Base-by-base conservation (phyloP, 2,888 invertebrate species). In the Heliconius ethilla region DNA sequence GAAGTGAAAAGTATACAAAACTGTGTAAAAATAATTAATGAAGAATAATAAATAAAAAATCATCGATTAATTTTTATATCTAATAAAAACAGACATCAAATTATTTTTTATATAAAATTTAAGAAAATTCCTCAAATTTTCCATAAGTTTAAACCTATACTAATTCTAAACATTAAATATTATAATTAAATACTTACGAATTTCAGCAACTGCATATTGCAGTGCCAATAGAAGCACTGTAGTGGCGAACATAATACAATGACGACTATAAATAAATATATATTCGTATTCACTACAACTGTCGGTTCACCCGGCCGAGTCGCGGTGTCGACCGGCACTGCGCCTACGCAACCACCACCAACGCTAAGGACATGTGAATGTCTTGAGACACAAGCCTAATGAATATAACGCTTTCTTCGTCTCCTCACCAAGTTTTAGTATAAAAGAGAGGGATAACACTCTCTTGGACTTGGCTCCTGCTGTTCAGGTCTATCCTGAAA, bases 271-370 rank as follows among this genome's bases (percentile, higher is more conserved):
- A 75, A 75, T 79, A 33, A 86, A 88, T 87, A 87, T 84, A 87
- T 87, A 67, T 67, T 69, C 40, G 67, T 69, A 69, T 69, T 40
- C 86, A 86, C 83, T 81, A 80, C 85, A 86, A 79, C 66, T 79
- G 84, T 84, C 86, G 85, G 85, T 83, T 88, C 93, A 91, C 87
- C 90, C 91, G 87, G 87, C 91, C 92, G 87, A 87, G 86, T 85
- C 91, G 93, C 91, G 87, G 83, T 87, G 82, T 87, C 86, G 88
- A 87, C 91, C 88, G 87, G 88, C 90, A 93, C 94, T 93, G 93
- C 86, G 86, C 81, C 81, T 79, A 81, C 74, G 75, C 82, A 84
- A 78, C 86, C 85, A 85, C 87, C 86, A 80, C 81, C 78, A 78
- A 81, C 79, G 80, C 83, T 84, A 84, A 85, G 86, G 86, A 86